Conservation (phyloP, 2,113 vertebrate genomes). For the Mormyrus iriodes region DNA sequence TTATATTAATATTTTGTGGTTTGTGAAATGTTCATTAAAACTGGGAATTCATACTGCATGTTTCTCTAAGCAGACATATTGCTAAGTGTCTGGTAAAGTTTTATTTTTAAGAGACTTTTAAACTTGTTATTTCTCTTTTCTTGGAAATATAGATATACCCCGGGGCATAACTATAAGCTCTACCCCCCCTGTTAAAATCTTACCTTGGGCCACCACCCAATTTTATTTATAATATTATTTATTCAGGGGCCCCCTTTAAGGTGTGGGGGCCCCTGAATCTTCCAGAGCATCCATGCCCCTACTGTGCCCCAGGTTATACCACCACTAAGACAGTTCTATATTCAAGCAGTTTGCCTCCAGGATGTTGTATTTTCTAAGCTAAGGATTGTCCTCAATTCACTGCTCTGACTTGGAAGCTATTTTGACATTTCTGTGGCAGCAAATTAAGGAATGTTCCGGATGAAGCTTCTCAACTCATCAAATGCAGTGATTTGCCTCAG, state of each 20-base stretch:
- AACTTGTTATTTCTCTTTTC: neutral
- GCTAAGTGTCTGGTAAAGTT: neutral
- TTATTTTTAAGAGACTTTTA: neutral
- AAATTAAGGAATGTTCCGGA: conserved; percentile 4
- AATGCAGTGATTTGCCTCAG: neutral
- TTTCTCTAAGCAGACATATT: neutral
- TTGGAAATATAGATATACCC: neutral
- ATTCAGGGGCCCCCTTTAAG: too few relatives aligned
- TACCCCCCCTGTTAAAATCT: neutral
- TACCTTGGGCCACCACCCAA: neutral
- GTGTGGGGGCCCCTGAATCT: too few relatives aligned
- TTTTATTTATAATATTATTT: too few relatives aligned
- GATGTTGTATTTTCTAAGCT: neutral
- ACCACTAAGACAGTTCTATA: neutral
- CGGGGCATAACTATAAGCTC: neutral
- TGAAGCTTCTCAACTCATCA: neutral
- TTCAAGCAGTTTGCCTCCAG: neutral
- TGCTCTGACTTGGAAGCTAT: neutral
- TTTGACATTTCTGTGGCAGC: conserved; percentile 8
- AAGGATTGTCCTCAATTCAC: neutral
- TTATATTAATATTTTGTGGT: neutral
- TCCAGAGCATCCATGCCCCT: neutral
- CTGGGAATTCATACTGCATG: neutral
- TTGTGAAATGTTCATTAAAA: neutral
- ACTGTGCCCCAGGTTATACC: neutral